Percentiles rank a stretch among this genome's conserved stretches.
Conservation (phyloP, 1,140 invertebrate genomes). For the Meloidogyne chitwoodi region DNA sequence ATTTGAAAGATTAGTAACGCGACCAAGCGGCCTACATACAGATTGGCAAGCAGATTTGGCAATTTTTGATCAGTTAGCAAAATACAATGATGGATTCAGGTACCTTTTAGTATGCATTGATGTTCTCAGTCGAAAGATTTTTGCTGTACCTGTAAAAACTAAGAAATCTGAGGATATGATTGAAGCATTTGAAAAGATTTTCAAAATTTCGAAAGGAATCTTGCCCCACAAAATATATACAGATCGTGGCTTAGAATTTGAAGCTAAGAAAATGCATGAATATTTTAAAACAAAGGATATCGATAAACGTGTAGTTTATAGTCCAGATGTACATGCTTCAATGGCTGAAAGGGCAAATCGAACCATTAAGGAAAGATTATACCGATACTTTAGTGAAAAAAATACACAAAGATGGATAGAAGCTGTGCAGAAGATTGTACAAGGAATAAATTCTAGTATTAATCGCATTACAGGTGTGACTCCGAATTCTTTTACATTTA, state of each 20-base stretch:
- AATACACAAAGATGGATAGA: slow-evolving; percentile 33
- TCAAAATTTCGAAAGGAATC: neutral
- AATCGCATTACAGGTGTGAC: slow-evolving; percentile 10
- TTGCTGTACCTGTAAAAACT: slow-evolving; percentile 26
- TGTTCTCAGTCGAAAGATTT: slow-evolving; percentile 27
- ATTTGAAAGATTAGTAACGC: slow-evolving; percentile 18
- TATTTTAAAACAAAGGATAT: slow-evolving; percentile 33
- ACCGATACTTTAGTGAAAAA: slow-evolving; percentile 31
- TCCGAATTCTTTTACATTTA: slow-evolving; percentile 15
- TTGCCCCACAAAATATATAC: slow-evolving; percentile 27
- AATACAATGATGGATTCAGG: slow-evolving; percentile 10
- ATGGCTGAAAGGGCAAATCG: slow-evolving; percentile 32
- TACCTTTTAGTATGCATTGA: slow-evolving; percentile 32
- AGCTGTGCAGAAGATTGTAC: slow-evolving; percentile 26
- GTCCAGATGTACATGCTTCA: slow-evolving; percentile 28
- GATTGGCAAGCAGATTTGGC: slow-evolving; percentile 41
- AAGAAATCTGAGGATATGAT: slow-evolving; percentile 18
- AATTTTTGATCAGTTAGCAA: neutral
- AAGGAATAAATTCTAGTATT: slow-evolving; percentile 28
- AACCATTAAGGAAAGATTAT: slow-evolving; percentile 32
- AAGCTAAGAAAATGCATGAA: neutral
- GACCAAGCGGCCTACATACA: slow-evolving; percentile 19
- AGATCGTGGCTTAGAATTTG: slow-evolving; percentile 30
- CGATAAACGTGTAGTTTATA: too few species aligned
- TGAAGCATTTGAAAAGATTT: slow-evolving; percentile 18